Evolutionary conservation across 2,113 vertebrate genomes (phyloP), one percentile per base, ranked within the genome.

Genomic region (Ursus arctos): DNA sequence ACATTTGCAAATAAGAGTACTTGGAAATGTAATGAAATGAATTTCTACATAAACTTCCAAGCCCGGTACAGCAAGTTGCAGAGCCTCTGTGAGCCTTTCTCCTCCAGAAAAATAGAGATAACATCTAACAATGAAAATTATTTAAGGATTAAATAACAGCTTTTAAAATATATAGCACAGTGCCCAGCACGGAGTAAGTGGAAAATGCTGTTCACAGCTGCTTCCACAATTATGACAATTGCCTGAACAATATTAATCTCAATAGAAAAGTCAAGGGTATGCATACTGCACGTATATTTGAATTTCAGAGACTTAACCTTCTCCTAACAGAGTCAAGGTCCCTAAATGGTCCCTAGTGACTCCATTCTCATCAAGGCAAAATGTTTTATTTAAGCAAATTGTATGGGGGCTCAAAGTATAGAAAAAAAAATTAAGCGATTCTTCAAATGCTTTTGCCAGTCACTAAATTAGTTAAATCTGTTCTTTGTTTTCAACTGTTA

Each of bases 361-460:
- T 94, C 43, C 57, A 24, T 91, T 84, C 55, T 87, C 87, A 92
- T 55, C 40, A 83, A 89, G 79, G 19, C 31, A 96, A 96, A 97
- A 40, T 14, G 4, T 51, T 82, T 79, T 76, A 91, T 55, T 69
- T 91, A 81, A 79, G 51, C 36, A 61, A 94, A 80, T 86, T 92
- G 4, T 82, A 96, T 14, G 18, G 43, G n/a, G 21, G 18, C n/a
- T 81, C 2, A 26, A 76, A 47, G 2, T 59, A 65, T 47, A 79
- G n/a, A 40, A 43, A 82, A 22, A 90, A 88, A 90, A 95, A 57
- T 36, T 63, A 92, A 92, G 31, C 57, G 28, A 96, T 55, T 63
- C 13, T 57, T 86, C 61, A 53, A 57, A 57, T 81, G 40, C 2
- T 63, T 80, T 91, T 76, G 18, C 33, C 47, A 72, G 21, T n/a